Evolutionary conservation across 2,113 vertebrate genomes (phyloP).

Genomic region (Antigone vipio): DNA sequence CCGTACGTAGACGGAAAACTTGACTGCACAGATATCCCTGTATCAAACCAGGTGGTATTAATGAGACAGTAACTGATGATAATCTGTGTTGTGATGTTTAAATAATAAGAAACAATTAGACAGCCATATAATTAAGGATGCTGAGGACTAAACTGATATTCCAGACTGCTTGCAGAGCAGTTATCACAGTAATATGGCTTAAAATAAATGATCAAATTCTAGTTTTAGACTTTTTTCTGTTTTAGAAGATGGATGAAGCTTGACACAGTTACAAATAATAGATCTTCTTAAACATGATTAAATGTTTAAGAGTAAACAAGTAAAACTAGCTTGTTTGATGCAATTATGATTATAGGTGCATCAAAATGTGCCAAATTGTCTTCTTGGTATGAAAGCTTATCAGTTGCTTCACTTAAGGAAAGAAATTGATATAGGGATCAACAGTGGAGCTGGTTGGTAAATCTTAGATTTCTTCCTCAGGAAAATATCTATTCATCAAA

Average conservation of each 20-base stretch:
- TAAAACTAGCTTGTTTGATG: neutral
- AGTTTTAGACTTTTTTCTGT: neutral
- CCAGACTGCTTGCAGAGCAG: neutral
- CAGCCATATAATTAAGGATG: neutral
- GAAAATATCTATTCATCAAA: neutral
- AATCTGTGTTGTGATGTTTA: neutral
- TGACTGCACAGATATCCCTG: neutral
- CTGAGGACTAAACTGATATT: neutral
- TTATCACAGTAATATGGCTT: neutral
- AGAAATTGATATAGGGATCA: neutral
- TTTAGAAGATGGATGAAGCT: neutral
- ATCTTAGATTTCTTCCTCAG: neutral
- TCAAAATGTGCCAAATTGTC: neutral
- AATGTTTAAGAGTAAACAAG: neutral
- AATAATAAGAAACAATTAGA: neutral
- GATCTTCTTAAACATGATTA: neutral
- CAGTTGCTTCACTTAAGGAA: neutral
- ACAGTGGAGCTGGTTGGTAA: neutral
- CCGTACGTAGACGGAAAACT: neutral
- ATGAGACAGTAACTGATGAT: neutral
- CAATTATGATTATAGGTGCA: neutral
- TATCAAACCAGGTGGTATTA: neutral
- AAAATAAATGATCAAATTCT: neutral
- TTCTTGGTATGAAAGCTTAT: neutral
- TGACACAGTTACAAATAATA: neutral